Evolutionary conservation across 2,888 invertebrate genomes (phyloP), one percentile per base, ranked within the genome.

Genomic region (Alloscopus bannaensis): DNA sequence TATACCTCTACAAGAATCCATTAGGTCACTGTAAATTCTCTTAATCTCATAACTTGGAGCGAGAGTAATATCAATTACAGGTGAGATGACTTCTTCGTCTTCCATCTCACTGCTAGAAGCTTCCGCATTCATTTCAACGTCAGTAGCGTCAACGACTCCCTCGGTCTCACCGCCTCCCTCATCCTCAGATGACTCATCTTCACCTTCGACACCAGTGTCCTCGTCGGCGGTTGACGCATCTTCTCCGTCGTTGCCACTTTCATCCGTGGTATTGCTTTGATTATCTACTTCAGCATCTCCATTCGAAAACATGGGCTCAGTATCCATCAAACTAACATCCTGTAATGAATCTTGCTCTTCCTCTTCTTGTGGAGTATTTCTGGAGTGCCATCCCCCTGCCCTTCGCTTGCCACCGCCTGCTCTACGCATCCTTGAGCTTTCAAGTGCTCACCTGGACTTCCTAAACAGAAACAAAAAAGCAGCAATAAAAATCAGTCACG

Each of bases 1-100:
- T 24, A n/a, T 36, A 71, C 71, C 52, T 50, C 52, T 29, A 40
- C 60, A 71, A n/a, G 62, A 24, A 1, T 71, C 71, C 11, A 71
- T 47, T 1, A 71, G 52, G 0, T 62, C 71, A 31, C 36, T 62
- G 13, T 71, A 71, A 24, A 71, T 42, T 1, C 71, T 47, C 26
- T 62, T 71, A 1, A 71, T 62, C 40, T 71, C 71, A 52, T 62
- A 18, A 20, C 31, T 28, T 0, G 29, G 18, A 4, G 71, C 52
- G 18, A 40, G 6, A 8, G 31, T 52, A 3, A 71, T 62, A 31
- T 71, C 52, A 4, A 45, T 11, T n/a, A 29, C 40, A 11, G 69
- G 36, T 4, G 66, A 13, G 4, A n/a, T 3, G 13, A 1, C 59
- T 11, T 59, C 59, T 18, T 59, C 59, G 29, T 3, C 13, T 4